These are phyloP conservation scores for Agrochola lota DNA, from an alignment of 2,888 invertebrate genomes.

Conservation along the genomic window DNA sequence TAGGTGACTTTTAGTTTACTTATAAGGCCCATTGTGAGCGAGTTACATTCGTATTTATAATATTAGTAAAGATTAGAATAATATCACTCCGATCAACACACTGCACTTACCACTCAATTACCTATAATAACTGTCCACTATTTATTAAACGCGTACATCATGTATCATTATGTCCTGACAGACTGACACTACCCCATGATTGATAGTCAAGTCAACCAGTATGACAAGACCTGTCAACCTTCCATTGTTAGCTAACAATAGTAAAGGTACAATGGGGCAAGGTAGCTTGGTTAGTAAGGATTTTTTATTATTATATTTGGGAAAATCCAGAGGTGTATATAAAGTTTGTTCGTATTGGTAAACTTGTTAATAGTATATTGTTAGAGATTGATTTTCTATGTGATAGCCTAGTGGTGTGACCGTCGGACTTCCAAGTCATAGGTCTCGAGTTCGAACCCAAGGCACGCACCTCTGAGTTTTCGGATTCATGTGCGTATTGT, in stretches of 20 bases:
- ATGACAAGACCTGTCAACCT: conserved; percentile 62
- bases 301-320: conserved; percentile 39
- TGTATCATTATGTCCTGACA: conserved; percentile 56
- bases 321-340: conserved; percentile 43
- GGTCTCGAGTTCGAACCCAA: too few relatives aligned
- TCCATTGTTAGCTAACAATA: conserved; percentile 44
- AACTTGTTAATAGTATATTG: conserved; percentile 24
- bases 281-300: conserved; percentile 47
- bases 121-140: conserved; percentile 51
- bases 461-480: too few relatives aligned
- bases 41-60: not conserved
- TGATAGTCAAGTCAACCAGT: conserved; percentile 60
- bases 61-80: not conserved
- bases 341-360: conserved; percentile 17
- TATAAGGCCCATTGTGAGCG: too few relatives aligned
- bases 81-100: conserved; percentile 25
- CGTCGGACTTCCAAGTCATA: too few relatives aligned
- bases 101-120: conserved; percentile 54
- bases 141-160: conserved; percentile 58
- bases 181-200: conserved; percentile 55
- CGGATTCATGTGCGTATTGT: too few relatives aligned
- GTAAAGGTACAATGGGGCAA: conserved; percentile 49
- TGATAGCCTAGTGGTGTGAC: too few relatives aligned
- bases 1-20: too few relatives aligned
- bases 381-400: conserved; percentile 24